These are phyloP conservation scores for Tetragonula clypearis DNA, from an alignment of 1,140 invertebrate species.

Conservation along the genomic window DNA sequence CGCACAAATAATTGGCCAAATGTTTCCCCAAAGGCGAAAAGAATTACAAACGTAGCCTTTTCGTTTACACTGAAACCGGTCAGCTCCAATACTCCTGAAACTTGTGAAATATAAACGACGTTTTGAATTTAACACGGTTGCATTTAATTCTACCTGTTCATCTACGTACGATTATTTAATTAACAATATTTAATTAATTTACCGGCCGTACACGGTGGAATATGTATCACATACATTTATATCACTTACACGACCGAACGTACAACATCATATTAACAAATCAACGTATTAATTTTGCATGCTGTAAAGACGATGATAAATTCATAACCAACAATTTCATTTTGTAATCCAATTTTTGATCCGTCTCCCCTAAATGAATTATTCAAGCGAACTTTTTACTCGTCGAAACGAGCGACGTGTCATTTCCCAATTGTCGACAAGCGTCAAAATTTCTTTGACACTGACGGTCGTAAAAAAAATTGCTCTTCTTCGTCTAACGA, in stretches of 20 bases:
- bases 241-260: background rate
- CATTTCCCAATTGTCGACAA: too few relatives aligned
- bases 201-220: background rate
- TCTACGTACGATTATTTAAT: background rate
- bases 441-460: too few relatives aligned
- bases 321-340: background rate
- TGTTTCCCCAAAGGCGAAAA: too few relatives aligned
- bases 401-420: too few relatives aligned
- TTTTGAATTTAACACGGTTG: background rate
- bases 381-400: too few relatives aligned
- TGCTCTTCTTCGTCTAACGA: too few relatives aligned
- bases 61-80: too few relatives aligned
- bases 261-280: background rate
- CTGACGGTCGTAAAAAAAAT: too few relatives aligned
- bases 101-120: background rate
- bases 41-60: too few relatives aligned
- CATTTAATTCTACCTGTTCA: background rate
- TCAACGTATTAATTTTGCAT: background rate
- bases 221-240: background rate
- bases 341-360: background rate
- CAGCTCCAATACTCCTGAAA: too few relatives aligned
- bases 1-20: too few relatives aligned
- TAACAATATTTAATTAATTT: background rate
- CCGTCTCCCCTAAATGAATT: background rate
- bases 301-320: background rate